Evolutionary conservation across 2,113 vertebrate species (phyloP).

Genomic region (Emydura subglobosa): DNA sequence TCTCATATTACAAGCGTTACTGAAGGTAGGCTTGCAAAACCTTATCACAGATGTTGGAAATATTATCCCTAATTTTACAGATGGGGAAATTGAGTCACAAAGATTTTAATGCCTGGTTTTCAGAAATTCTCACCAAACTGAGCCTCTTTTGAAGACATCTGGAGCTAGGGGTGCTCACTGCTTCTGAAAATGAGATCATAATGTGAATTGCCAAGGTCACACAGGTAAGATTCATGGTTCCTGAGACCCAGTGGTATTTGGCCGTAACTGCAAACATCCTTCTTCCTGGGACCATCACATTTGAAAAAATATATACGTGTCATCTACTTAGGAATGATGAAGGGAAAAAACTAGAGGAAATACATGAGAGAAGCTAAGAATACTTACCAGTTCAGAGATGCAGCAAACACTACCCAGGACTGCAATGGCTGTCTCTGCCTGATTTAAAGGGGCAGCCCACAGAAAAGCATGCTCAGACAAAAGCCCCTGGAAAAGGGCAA

Average conservation of each 20-base stretch:
- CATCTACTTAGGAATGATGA: not conserved
- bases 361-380: not conserved
- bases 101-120: not conserved
- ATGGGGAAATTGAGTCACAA: conserved; percentile 12
- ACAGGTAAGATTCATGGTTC: not conserved
- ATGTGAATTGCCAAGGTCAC: conserved; percentile 18
- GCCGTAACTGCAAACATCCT: not conserved
- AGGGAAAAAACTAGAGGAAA: not conserved
- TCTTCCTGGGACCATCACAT: not conserved
- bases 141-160: conserved; percentile 15
- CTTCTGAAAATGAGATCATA: conserved; percentile 12
- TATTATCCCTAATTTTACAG: not conserved
- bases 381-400: not conserved
- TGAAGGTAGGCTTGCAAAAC: not conserved
- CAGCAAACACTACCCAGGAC: not conserved
- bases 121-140: not conserved
- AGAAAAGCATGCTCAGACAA: not conserved
- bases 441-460: not conserved
- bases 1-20: not conserved
- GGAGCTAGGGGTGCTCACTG: not conserved
- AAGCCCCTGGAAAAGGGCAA: not conserved
- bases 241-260: not conserved
- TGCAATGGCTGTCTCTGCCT: not conserved
- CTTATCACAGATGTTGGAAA: not conserved
- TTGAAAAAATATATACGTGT: not conserved